These are phyloP conservation scores for Cyanistes caeruleus DNA, from an alignment of 2,113 vertebrate species.

Conservation along the genomic window DNA sequence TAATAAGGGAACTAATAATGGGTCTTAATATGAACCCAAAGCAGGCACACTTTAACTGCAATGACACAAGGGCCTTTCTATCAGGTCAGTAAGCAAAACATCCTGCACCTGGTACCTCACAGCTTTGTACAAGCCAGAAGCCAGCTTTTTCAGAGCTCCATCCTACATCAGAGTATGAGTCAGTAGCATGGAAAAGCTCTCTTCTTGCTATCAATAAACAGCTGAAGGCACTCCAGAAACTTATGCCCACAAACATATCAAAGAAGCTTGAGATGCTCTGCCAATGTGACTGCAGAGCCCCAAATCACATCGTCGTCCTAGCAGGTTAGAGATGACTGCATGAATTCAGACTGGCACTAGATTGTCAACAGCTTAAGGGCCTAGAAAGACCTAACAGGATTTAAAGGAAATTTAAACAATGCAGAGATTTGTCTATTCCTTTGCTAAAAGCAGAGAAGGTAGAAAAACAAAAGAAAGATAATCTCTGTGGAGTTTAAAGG, in stretches of 20 bases:
- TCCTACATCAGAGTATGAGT: background rate
- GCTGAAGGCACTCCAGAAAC: slow-evolving; percentile 34
- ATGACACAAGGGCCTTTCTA: background rate
- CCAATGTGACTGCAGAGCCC: background rate
- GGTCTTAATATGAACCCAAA: background rate
- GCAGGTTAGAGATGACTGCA: background rate
- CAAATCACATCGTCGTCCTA: background rate
- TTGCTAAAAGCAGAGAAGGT: background rate
- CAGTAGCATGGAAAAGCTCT: background rate
- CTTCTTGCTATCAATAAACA: background rate
- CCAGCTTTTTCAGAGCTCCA: background rate
- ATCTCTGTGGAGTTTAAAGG: background rate
- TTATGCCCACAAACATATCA: background rate
- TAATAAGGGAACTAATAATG: no score
- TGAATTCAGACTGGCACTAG: background rate
- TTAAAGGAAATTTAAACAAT: background rate
- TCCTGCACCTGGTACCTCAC: background rate
- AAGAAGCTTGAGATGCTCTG: background rate
- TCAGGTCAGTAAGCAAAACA: background rate
- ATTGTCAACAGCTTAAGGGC: background rate
- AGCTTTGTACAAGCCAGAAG: background rate
- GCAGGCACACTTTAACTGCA: background rate
- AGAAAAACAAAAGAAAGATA: background rate
- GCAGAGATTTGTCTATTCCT: background rate
- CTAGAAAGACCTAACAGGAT: background rate